These are phyloP conservation scores for Lottia gigantea DNA, from an alignment of 2,888 invertebrate genomes.

Conservation along the genomic window DNA sequence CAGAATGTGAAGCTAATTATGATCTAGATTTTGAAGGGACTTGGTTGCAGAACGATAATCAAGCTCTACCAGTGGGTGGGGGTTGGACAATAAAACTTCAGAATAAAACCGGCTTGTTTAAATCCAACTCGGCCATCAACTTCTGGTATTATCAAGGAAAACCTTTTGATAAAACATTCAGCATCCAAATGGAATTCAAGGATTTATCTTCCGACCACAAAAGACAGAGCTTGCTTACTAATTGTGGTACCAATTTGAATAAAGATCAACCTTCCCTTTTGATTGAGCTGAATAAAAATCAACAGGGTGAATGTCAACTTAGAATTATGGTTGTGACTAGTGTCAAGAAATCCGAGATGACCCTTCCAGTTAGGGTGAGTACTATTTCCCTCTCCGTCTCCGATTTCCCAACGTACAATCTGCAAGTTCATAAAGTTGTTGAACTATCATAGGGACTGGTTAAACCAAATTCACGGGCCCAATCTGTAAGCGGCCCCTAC, in stretches of 20 bases:
- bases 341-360: background rate
- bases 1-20: background rate
- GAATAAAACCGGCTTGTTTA: background rate
- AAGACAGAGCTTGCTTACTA: background rate
- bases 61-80: background rate
- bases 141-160: background rate
- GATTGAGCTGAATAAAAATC: background rate
- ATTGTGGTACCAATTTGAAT: background rate
- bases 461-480: too few relatives aligned
- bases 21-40: background rate
- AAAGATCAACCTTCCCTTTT: background rate
- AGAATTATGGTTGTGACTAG: background rate
- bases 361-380: background rate
- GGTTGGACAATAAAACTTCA: background rate
- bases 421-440: too few relatives aligned
- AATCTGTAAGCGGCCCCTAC: too few relatives aligned
- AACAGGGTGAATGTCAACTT: background rate
- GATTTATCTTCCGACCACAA: background rate
- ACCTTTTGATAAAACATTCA: background rate
- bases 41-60: background rate
- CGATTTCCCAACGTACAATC: too few relatives aligned
- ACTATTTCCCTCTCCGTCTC: too few relatives aligned
- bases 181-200: background rate
- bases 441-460: too few relatives aligned
- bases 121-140: background rate